Base-by-base conservation (phyloP, 2,888 invertebrate genomes). In the Ectropis crepuscularia region DNA sequence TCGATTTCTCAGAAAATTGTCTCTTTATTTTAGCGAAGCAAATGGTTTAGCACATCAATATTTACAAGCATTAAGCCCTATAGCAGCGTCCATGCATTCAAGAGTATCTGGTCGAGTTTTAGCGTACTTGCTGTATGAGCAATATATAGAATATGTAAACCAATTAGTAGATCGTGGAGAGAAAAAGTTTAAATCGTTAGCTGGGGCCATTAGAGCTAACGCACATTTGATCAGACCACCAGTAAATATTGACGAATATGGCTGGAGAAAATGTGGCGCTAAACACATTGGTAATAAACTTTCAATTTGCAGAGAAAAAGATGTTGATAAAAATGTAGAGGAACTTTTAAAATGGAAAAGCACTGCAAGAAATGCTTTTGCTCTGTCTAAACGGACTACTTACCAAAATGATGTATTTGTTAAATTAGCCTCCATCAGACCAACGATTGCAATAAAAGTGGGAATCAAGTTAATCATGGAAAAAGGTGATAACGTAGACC, bases 1-100 rank as follows among this genome's bases (percentile, higher is more conserved):
- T 38, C 57, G 62, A 5, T 89, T 85, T 64, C 63, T 85, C 2
- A 74, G 71, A 2, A 80, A 79, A 37, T 48, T 89, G 6, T 60
- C 70, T 5, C 16, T 88, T 50, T 89, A 85, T 62, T 89, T 87
- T 66, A 68, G 71, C 9, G 87, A 87, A 68, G 41, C 70, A 0
- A 67, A 76, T 12, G 88, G 85, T 11, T 63, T 88, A 7, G 80
- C 81, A 6, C 69, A 71, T 2, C 63, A 68, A 6, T 74, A 83
- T 43, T 62, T 72, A 6, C 0, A 53, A 74, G 51, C 67, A 47
- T 38, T 64, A 2, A 28, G 4, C 16, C 16, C 16, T 28, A 1
- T 2, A n/a, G n/a, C n/a, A n/a, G n/a, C n/a, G n/a, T n/a, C n/a
- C n/a, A n/a, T 9, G 10, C 51, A 2, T 8, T 10, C 51, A 16